These are phyloP conservation scores for Calliopum simillimum DNA, from an alignment of 2,888 invertebrate genomes.

Conservation along the genomic window DNA sequence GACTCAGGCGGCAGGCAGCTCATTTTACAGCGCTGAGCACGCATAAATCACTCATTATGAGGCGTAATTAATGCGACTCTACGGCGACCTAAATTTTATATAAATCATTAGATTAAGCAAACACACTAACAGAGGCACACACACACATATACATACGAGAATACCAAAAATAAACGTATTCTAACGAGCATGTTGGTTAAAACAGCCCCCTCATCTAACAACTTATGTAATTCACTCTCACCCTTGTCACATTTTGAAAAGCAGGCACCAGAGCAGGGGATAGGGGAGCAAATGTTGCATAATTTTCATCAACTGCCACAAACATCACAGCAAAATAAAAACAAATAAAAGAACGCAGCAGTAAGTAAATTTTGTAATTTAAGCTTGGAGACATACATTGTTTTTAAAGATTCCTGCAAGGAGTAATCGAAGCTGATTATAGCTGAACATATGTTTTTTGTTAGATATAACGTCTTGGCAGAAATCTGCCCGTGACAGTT, in stretches of 20 bases:
- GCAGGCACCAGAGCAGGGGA: too few relatives aligned
- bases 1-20: constrained; percentile 27
- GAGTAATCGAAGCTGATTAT: too few relatives aligned
- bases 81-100: constrained; percentile 38
- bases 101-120: constrained; percentile 36
- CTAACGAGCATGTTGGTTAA: background rate
- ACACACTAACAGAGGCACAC: constrained; percentile 28
- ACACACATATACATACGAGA: constrained; percentile 32
- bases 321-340: too few relatives aligned
- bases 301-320: too few relatives aligned
- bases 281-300: too few relatives aligned
- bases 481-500: too few relatives aligned
- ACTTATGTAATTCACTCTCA: constrained; percentile 10
- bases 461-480: too few relatives aligned
- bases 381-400: too few relatives aligned
- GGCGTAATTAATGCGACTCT: constrained; percentile 67
- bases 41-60: constrained; percentile 69
- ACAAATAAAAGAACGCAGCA: too few relatives aligned
- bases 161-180: constrained; percentile 21
- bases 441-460: too few relatives aligned
- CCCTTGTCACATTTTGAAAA: constrained; percentile 28
- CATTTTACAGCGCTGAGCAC: constrained; percentile 30
- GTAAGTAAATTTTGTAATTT: too few relatives aligned
- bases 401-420: too few relatives aligned
- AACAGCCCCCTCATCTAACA: background rate